phyloP scores from a whole-genome alignment of 2,888 invertebrate species.

The Plutella xylostella region DNA sequence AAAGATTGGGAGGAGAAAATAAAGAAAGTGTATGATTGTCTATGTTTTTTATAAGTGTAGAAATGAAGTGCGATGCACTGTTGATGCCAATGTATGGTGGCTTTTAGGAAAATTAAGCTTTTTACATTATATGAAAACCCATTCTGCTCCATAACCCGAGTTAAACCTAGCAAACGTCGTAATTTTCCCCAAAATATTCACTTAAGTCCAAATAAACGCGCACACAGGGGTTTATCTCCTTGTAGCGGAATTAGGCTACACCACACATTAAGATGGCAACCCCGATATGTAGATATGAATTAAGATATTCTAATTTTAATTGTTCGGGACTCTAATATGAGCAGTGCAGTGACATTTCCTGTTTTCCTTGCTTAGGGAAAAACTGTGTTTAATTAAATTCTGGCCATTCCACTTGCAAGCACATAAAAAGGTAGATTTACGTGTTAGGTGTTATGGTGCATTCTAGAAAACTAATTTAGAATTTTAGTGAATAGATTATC shows the following conservation, averaged over 20 bases:
- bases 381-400: no score
- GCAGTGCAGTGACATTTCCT: neutral
- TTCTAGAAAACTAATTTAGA: no score
- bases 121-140: neutral
- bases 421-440: no score
- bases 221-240: conserved; percentile 47
- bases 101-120: no score
- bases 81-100: no score
- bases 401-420: no score
- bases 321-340: conserved; percentile 27
- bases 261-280: conserved; percentile 67
- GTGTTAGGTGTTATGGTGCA: no score
- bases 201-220: conserved; percentile 59
- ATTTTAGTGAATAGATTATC: no score
- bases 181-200: conserved; percentile 41
- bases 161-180: neutral
- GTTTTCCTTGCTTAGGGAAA: neutral
- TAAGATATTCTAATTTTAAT: conserved; percentile 79
- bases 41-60: no score
- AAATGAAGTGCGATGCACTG: no score
- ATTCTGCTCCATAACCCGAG: neutral
- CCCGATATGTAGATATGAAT: conserved; percentile 73
- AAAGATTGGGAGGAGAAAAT: no score
- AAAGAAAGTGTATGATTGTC: no score
- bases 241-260: conserved; percentile 63